Evolutionary conservation across 2,113 vertebrate genomes (phyloP).

Genomic region (Centropus bengalensis): DNA sequence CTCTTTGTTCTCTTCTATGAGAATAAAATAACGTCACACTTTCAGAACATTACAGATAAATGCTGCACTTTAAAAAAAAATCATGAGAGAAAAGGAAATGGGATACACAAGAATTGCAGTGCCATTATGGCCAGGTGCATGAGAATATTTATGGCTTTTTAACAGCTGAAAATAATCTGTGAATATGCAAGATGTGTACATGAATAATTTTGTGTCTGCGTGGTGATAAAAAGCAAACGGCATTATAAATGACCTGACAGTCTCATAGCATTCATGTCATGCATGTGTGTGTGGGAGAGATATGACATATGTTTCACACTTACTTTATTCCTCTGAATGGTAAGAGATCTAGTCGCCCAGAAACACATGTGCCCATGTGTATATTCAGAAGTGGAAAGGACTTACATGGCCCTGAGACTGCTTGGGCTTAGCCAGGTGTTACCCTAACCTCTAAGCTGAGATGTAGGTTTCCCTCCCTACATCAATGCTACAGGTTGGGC

Average conservation of each 20-base stretch:
- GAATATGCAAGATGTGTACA: not conserved
- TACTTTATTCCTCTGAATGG: not conserved
- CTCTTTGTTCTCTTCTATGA: not conserved
- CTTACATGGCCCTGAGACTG: not conserved
- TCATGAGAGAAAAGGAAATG: not conserved
- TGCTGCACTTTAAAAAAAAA: not conserved
- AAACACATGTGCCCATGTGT: not conserved
- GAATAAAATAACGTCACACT: not conserved
- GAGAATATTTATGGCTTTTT: not conserved
- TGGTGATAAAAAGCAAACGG: not conserved
- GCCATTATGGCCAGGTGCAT: not conserved
- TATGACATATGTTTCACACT: not conserved
- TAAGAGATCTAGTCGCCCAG: not conserved
- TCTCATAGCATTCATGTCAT: not conserved
- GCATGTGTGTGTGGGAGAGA: not conserved
- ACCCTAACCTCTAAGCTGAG: not conserved
- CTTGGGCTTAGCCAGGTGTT: not conserved
- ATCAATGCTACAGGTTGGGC: fast-evolving
- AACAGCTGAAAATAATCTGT: constrained; percentile 20
- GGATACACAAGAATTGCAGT: not conserved
- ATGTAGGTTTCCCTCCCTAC: not conserved
- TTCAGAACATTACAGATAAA: not conserved
- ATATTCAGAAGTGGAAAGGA: not conserved
- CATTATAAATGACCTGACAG: not conserved
- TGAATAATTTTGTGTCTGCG: not conserved